Evolutionary conservation across 1,140 invertebrate species (phyloP), one percentile per base, ranked within the genome.

Genomic region (Ectropis grisescens): DNA sequence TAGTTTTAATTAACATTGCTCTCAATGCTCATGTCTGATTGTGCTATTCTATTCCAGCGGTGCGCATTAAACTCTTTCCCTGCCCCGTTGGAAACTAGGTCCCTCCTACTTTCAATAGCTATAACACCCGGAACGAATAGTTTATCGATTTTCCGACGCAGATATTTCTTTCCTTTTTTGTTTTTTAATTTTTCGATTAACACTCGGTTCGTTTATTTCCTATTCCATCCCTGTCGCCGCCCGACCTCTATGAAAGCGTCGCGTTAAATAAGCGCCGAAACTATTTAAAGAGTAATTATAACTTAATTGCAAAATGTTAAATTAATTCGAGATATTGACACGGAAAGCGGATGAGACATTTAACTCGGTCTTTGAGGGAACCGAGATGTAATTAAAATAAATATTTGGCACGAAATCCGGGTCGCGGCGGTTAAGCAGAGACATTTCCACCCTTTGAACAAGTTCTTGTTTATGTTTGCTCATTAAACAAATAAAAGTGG

Each of bases 401-500:
- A 75, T 76, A 79, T 76, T 79, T 74, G 69, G 58, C 58, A 56
- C 55, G 41, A 69, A 78, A 72, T 79, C 64, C 56, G 56, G 67
- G 65, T 61, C 47, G 60, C 51, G 49, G 69, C 48, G 66, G 68
- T 69, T 71, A 66, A 62, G 64, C 60, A 58, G 60, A 72, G 61
- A 67, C 62, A 66, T 71, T 78, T 58, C 50, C 50, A 58, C 60
- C 68, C 74, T 75, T 79, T 79, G 68, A 71, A 69, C 60, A 68
- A 75, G 46, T 79, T 74, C 52, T 64, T 75, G 69, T 76, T 79
- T 75, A 58, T 66, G 65, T 76, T 78, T 72, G 57, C 66, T 71
- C 60, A 66, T 70, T 70, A 66, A 60, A 67, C 60, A 72, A 74
- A 71, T 72, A 79, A 70, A 74, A 71, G 66, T 65, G 47, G 44